Percentiles rank a stretch among this genome's conserved stretches.
Evolutionary conservation across 2,888 invertebrate species (phyloP).

Genomic region (Drosophila mercatorum): DNA sequence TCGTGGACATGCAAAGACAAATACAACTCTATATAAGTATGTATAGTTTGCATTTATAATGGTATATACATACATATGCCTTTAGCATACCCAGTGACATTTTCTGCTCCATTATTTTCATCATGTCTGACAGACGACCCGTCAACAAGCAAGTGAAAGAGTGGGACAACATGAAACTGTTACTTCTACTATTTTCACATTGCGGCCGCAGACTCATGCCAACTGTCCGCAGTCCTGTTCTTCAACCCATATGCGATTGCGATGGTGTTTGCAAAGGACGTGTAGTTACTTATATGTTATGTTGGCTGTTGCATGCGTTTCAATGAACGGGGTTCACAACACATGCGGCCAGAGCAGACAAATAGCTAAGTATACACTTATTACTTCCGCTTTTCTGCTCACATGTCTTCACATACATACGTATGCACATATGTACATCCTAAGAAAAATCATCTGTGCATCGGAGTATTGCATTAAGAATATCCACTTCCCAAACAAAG

Average conservation of each 20-base stretch:
- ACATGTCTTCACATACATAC: not conserved
- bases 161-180: conserved; percentile 58
- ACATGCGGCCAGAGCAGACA: conserved; percentile 23
- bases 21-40: conserved; percentile 3
- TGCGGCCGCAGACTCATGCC: conserved; percentile 46
- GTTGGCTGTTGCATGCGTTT: conserved; percentile 35
- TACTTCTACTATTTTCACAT: conserved; percentile 46
- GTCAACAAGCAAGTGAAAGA: conserved; percentile 72
- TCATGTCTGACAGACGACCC: conserved; percentile 79
- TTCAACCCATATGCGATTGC: conserved; percentile 52
- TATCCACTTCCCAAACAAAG: conserved; percentile 11
- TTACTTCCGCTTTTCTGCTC: conserved; percentile 21
- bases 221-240: conserved; percentile 23
- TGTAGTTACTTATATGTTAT: conserved; percentile 18
- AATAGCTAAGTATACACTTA: conserved; percentile 47
- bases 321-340: conserved; percentile 12
- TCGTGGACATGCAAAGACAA: conserved; percentile 8
- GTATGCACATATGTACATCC: not conserved
- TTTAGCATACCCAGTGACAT: conserved; percentile 75
- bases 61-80: conserved; percentile 43
- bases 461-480: conserved; percentile 62
- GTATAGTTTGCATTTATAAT: conserved; percentile 20
- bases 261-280: conserved; percentile 23
- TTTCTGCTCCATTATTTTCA: conserved; percentile 80
- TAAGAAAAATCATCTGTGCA: conserved; percentile 21